These are phyloP conservation scores for Micromys minutus DNA, from an alignment of 2,113 vertebrate genomes.

Conservation along the genomic window DNA sequence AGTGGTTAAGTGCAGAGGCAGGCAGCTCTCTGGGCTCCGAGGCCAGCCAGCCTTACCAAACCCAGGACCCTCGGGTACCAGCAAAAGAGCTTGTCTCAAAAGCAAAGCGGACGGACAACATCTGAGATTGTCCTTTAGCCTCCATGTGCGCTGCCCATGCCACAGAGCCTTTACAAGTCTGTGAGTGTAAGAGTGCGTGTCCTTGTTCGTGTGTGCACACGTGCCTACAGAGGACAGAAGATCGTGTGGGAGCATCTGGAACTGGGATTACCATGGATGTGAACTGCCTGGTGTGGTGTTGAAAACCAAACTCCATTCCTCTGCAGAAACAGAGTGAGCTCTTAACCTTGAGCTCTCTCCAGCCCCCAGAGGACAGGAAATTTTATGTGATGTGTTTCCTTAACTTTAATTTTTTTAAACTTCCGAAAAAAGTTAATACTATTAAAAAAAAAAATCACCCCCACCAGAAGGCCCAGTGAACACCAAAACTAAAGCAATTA, in stretches of 20 bases:
- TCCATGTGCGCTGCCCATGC: not conserved
- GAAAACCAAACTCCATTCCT: not conserved
- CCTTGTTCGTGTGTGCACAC: not conserved
- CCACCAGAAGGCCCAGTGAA: not conserved
- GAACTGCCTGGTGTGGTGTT: not conserved
- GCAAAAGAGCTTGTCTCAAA: not conserved
- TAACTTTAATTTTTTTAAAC: not conserved
- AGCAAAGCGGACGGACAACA: not conserved
- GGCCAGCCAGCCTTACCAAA: not conserved
- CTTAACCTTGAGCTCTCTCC: not conserved
- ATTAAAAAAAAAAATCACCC: not conserved
- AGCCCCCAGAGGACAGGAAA: not conserved
- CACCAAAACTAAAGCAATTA: not conserved
- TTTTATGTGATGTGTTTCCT: not conserved
- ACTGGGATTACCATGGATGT: no score
- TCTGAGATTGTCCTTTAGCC: not conserved
- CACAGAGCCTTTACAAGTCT: no score
- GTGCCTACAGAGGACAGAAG: not conserved
- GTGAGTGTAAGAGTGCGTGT: not conserved
- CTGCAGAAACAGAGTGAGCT: not conserved
- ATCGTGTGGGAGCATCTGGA: not conserved
- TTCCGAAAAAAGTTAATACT: not conserved
- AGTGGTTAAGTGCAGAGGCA: not conserved
- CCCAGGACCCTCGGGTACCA: not conserved
- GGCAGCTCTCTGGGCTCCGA: not conserved